Evolutionary conservation across 1,140 invertebrate species (phyloP).

Genomic region (Cephus cinctus): DNA sequence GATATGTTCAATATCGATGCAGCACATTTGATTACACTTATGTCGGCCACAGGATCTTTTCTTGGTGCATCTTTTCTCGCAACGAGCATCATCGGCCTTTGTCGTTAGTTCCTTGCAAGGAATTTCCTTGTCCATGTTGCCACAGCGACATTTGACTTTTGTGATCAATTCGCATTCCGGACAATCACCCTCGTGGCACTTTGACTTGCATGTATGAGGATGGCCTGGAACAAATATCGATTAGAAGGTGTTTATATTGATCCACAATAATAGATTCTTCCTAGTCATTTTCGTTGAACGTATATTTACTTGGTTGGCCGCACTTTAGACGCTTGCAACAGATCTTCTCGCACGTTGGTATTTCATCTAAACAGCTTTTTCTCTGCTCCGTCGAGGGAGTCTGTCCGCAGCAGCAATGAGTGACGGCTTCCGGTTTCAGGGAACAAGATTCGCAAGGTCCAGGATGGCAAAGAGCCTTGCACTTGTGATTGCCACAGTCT

Average conservation of each 20-base stretch:
- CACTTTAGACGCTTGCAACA: constrained; percentile 81
- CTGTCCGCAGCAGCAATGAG: constrained; percentile 84
- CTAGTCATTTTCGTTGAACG: too few species aligned
- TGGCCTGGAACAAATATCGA: constrained; percentile 49
- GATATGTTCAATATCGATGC: constrained; percentile 81
- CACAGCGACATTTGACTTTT: constrained; percentile 84
- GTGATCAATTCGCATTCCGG: constrained; percentile 79
- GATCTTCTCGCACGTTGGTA: constrained; percentile 80
- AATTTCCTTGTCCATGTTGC: constrained; percentile 80
- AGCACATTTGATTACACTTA: constrained; percentile 85
- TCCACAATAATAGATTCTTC: too few species aligned
- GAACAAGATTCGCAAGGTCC: constrained; percentile 65
- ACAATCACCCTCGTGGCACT: constrained; percentile 83
- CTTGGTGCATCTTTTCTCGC: constrained; percentile 87
- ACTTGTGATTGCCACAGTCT: constrained; percentile 78
- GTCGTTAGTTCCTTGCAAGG: constrained; percentile 72
- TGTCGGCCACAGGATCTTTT: constrained; percentile 84
- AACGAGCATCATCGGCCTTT: constrained; percentile 72
- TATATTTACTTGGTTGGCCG: constrained; percentile 68
- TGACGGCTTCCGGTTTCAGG: constrained; percentile 64
- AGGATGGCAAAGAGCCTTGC: constrained; percentile 70
- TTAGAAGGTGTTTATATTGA: background rate
- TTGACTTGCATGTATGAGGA: constrained; percentile 70
- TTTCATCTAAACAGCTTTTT: constrained; percentile 76
- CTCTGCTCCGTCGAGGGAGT: constrained; percentile 57